Evolutionary conservation across 2,113 vertebrate genomes (phyloP).

Genomic region (Amia ocellicauda): DNA sequence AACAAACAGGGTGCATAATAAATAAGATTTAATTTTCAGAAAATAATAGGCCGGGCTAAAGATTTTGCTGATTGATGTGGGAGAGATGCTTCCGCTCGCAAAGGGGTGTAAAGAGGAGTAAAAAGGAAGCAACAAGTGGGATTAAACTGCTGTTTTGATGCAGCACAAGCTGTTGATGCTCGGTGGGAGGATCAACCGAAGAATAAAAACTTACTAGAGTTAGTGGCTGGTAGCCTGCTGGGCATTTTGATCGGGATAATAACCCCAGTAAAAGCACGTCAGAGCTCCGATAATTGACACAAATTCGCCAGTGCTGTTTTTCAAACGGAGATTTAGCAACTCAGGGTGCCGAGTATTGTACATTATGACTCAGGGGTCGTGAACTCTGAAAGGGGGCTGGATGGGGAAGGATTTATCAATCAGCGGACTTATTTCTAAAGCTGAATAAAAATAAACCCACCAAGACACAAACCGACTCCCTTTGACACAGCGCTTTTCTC

Average conservation of each 20-base stretch:
- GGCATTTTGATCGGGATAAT: slow-evolving; percentile 67
- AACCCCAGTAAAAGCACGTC: slow-evolving; percentile 70
- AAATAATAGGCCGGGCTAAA: slow-evolving; percentile 74
- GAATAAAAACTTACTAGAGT: slow-evolving; percentile 70
- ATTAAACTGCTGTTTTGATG: slow-evolving; percentile 72
- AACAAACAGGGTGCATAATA: slow-evolving; percentile 90
- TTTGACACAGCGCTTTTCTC: slow-evolving; percentile 63
- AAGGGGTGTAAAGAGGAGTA: slow-evolving; percentile 43
- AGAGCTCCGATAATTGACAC: slow-evolving; percentile 73
- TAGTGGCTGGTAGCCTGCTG: slow-evolving; percentile 58
- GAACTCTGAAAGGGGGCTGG: slow-evolving; percentile 54
- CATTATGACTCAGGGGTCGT: slow-evolving; percentile 80
- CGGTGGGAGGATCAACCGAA: slow-evolving; percentile 65
- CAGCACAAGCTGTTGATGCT: slow-evolving; percentile 65
- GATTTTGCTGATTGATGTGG: slow-evolving; percentile 72
- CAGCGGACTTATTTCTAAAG: slow-evolving; percentile 60
- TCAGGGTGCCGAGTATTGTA: slow-evolving; percentile 64
- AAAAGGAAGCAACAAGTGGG: slow-evolving; percentile 81
- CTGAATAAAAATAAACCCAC: slow-evolving; percentile 67
- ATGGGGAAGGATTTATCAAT: slow-evolving; percentile 62
- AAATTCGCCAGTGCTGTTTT: slow-evolving; percentile 73
- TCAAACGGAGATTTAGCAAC: slow-evolving; percentile 71
- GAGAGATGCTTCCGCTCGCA: slow-evolving; percentile 68
- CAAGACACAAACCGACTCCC: slow-evolving; percentile 68
- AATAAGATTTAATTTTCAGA: slow-evolving; percentile 81